A percentile compares a stretch with the other conserved stretches of the same genome.
Conservation (phyloP, 2,888 invertebrate species). For the Ellobium chinense region DNA sequence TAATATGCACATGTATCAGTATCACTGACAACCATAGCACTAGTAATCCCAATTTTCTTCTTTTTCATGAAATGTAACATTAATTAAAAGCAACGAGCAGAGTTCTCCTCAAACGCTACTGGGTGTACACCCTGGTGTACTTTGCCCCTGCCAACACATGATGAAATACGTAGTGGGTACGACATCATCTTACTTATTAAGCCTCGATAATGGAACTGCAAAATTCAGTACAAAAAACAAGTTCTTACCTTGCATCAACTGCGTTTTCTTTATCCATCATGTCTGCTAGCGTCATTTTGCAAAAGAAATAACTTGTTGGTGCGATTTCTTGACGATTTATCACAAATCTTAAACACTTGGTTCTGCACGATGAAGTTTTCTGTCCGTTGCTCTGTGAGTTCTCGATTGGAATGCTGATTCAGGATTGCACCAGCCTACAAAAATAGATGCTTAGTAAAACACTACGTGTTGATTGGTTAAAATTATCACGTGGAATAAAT, state of each 20-base stretch:
- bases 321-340: too few species aligned
- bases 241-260: conserved; percentile 8
- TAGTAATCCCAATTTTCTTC: too few species aligned
- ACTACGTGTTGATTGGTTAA: not conserved
- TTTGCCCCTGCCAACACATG: not conserved
- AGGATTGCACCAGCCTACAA: conserved; percentile 31
- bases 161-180: not conserved
- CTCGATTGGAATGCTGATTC: conserved; percentile 20
- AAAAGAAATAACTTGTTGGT: too few species aligned
- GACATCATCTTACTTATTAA: not conserved
- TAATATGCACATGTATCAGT: too few species aligned
- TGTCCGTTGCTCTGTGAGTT: not conserved
- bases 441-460: conserved; percentile 37
- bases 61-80: too few species aligned
- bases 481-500: conserved; percentile 31
- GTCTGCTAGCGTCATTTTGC: conserved; percentile 34
- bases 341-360: too few species aligned
- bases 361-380: not conserved
- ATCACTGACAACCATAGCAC: too few species aligned
- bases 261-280: conserved; percentile 36
- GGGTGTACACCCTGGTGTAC: not conserved
- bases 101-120: not conserved
- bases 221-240: not conserved
- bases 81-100: too few species aligned
- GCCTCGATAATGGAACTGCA: not conserved